Base-by-base conservation (phyloP, 30 jellyfish, hydroid and myxozoan species). In the Morbakka virulenta region DNA sequence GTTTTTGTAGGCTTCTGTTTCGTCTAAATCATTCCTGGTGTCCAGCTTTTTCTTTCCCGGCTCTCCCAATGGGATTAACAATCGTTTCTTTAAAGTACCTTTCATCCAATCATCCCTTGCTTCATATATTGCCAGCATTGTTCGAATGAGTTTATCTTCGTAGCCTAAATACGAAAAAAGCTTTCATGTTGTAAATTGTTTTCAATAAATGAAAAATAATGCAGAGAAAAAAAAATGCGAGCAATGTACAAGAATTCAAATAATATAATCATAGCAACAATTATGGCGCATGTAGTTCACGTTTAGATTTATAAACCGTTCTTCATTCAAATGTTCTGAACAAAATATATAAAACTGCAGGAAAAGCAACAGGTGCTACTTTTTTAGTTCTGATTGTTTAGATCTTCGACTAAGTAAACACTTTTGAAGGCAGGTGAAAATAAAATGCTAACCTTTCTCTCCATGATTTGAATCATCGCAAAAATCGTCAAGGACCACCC, bases 401-500 rank as follows among this genome's bases (percentile, higher is more conserved):
- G n/a, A n/a, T n/a, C n/a, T n/a, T n/a, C n/a, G n/a, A n/a, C n/a
- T n/a, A n/a, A n/a, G n/a, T n/a, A n/a, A n/a, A n/a, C n/a, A n/a
- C n/a, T n/a, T n/a, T n/a, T n/a, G n/a, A n/a, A n/a, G n/a, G n/a
- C n/a, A n/a, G n/a, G n/a, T n/a, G n/a, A n/a, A n/a, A n/a, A n/a
- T n/a, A n/a, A n/a, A n/a, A n/a, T n/a, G n/a, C n/a, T n/a, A n/a
- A n/a, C 76, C 76, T 6, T 24, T 27, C 28, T 21, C 76, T 2
- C 6, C 63, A 4, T 28, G 62, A 14, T 28, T 41, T 41, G 57
- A 17, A 9, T 77, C 74, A 28, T 53, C 88, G 2, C 53, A 41
- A 22, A 23, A 35, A 2, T 89, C 97, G 50, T 89, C 97, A 22
- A 89, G 85, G 11, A 89, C 97, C 1, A 89, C 95, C 97, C 97